Conservation (phyloP, 2,113 vertebrate species). For the Typhlomys cinereus region DNA sequence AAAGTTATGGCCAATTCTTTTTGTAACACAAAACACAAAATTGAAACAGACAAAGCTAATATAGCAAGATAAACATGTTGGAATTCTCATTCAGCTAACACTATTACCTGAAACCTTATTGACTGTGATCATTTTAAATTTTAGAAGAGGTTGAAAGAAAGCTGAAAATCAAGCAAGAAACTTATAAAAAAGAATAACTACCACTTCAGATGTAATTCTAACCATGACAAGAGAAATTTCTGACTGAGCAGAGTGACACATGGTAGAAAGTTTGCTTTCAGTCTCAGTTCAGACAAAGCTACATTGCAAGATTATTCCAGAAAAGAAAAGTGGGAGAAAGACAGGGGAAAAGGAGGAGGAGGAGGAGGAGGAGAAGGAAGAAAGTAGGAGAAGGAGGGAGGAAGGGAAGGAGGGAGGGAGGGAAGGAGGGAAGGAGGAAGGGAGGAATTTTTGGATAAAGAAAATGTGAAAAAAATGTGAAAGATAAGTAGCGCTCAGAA, state of each 20-base stretch:
- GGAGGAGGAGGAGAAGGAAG: no score
- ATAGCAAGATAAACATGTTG: constrained; percentile 9
- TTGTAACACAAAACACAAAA: constrained; percentile 9
- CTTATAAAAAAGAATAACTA: not conserved
- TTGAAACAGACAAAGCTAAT: constrained; percentile 8
- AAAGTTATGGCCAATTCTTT: constrained; percentile 19
- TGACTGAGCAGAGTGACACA: not conserved
- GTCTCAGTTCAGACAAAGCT: not conserved
- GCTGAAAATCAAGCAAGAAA: not conserved
- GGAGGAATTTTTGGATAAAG: not conserved
- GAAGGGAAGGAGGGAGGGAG: not conserved
- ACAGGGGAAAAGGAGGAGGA: not conserved
- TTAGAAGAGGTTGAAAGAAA: not conserved
- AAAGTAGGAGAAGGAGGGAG: fast-evolving
- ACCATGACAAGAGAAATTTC: not conserved
- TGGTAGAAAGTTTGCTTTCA: not conserved
- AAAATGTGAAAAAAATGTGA: constrained; percentile 18
- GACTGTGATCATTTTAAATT: not conserved
- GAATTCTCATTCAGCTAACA: constrained; percentile 5
- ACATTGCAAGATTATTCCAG: not conserved
- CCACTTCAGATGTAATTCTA: not conserved
- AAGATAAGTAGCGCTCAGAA: constrained; percentile 31
- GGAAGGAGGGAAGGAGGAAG: no score
- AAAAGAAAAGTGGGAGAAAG: not conserved
- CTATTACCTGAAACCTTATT: not conserved